Percentiles rank a stretch among this genome's conserved stretches.
phyloP scores from a whole-genome alignment of 2,113 vertebrate species.

The Plectropomus leopardus region DNA sequence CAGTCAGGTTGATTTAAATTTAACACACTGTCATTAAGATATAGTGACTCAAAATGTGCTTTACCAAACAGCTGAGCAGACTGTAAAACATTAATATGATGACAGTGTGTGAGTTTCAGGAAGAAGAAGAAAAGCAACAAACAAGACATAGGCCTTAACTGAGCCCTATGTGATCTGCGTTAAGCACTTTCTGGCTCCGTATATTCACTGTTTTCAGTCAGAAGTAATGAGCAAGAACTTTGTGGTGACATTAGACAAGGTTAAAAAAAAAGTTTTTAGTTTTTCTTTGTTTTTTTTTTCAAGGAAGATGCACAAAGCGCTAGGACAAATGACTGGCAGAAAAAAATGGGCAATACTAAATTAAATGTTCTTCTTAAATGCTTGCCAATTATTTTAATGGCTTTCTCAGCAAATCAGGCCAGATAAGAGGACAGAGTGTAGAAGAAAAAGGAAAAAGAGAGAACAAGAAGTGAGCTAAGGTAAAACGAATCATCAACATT shows the following conservation, averaged over 20 bases:
- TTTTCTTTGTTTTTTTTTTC: neutral
- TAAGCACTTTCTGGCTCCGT: neutral
- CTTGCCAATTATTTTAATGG: slow-evolving; percentile 5
- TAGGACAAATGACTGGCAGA: neutral
- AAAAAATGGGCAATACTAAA: neutral
- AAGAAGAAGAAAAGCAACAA: no score
- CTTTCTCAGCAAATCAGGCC: neutral
- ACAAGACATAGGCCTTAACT: neutral
- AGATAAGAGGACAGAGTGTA: neutral
- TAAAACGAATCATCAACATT: neutral
- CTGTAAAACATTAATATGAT: neutral
- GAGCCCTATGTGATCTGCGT: neutral
- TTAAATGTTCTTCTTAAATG: slow-evolving; percentile 8
- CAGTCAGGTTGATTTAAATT: no score
- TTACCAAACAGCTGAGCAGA: no score
- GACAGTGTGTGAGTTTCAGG: no score
- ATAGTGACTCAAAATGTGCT: no score
- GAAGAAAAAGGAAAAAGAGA: neutral
- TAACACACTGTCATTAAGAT: no score
- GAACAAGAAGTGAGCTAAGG: neutral
- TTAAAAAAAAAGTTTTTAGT: no score
- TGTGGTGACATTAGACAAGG: neutral
- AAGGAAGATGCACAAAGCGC: neutral
- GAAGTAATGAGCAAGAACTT: neutral
- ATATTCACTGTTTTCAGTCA: neutral